Evolutionary conservation across 2,888 invertebrate genomes (phyloP), one percentile per base, ranked within the genome.

Genomic region (Allophyes oxyacanthae): DNA sequence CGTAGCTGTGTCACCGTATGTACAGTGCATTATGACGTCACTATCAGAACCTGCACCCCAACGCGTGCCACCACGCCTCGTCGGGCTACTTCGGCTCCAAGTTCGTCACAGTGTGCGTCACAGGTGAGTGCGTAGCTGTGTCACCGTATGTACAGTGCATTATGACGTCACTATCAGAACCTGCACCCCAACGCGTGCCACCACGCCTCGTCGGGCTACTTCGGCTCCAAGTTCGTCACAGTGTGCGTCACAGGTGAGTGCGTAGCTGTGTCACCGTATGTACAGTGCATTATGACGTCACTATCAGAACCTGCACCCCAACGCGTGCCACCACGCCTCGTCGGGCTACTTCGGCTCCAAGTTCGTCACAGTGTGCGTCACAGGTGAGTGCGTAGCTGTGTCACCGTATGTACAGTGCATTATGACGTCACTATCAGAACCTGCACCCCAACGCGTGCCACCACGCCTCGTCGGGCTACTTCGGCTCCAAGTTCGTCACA

Each of bases 141-240:
- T 25, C n/a, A 25, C 25, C 25, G 6, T 25, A 6, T 25, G 6
- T 25, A 25, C 6, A 25, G 4, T 5, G 25, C 3, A 25, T 25
- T 25, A n/a, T n/a, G n/a, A n/a, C n/a, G n/a, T n/a, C 95, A 97
- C 87, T 97, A 97, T 83, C 99, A 99, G 95, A 98, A 98, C 91
- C 94, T 95, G 81, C 96, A 98, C 90, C 98, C 98, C 6, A 99
- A 98, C 95, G 96, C 97, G 6, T 99, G 99, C 90, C 97, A 97
- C 83, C 97, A 97, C 90, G 94, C 95, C 36, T 96, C 98, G 50
- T 96, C 95, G 78, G 99, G 99, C n/a, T 95, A 95, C 84, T 99
- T 98, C 91, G 99, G 99, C 46, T 99, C 99, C 52, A 99, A 99
- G 94, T 99, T 99, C 94, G 99, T 98, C 64, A 99, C 99, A 10